Evolutionary conservation across 2,113 vertebrate species (phyloP), one percentile per base, ranked within the genome.

Genomic region (Pseudois nayaur): DNA sequence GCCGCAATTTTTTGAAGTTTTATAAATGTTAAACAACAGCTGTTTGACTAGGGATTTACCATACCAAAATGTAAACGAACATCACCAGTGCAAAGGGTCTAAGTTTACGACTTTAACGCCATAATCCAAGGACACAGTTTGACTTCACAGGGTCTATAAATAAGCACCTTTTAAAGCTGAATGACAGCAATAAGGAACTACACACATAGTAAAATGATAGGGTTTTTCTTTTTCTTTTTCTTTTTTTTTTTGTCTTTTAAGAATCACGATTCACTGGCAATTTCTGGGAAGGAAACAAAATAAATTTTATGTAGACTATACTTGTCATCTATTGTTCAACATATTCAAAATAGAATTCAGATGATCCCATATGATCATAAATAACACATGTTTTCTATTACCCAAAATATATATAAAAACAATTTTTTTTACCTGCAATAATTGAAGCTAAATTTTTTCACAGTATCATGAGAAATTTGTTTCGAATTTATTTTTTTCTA

Each of bases 131-230:
- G 89, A 86, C 71, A 92, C 3, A 40, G 54, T 64, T 52, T 89
- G 88, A 93, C 59, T 85, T 89, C 71, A 84, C 6, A 78, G 40
- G 11, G 57, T 79, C 95, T 94, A 67, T 84, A 90, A 94, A 91
- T 36, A 83, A 96, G 43, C 62, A 81, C 36, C 86, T 91, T 94
- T 97, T 91, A 96, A 89, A 94, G 43, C 5, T 78, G 64, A 94
- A 94, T 74, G 59, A 92, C 64, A 78, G 64, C 87, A 97, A 91
- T 95, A 95, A 96, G 87, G 82, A 97, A 88, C 88, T 91, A 83
- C 9, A 93, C 8, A 62, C 54, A 94, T 50, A 50, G 11, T 52
- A 81, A 96, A 96, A 94, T 71, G 94, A 95, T 19, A 52, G n/a
- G 10, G 9, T 15, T 40, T 64, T 94, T 25, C 85, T 52, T 87